Conservation (phyloP, 2,113 vertebrate species). For the Indri indri region DNA sequence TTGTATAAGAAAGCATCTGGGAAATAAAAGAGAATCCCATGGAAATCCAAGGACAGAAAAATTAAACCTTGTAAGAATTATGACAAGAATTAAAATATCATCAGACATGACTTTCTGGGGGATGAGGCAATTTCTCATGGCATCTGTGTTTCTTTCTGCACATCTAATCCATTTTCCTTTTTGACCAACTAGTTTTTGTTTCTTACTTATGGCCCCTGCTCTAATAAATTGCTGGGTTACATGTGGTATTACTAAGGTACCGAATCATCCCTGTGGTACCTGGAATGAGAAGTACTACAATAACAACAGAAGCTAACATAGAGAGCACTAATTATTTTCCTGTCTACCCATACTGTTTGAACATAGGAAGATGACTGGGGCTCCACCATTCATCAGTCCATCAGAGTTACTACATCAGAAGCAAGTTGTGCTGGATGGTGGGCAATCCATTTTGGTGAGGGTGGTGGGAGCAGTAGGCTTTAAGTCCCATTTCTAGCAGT, state of each 20-base stretch:
- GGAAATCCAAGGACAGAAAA: background rate
- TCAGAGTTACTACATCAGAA: background rate
- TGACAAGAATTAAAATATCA: background rate
- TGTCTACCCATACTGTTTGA: background rate
- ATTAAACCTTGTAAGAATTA: background rate
- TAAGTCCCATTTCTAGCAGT: rapidly evolving
- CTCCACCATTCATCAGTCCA: background rate
- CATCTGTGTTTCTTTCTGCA: background rate
- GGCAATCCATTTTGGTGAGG: background rate
- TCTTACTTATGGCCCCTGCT: background rate
- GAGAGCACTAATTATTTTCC: background rate
- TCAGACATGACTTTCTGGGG: background rate
- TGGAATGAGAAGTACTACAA: background rate
- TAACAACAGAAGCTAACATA: background rate
- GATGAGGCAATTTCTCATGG: background rate
- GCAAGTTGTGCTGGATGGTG: too few species aligned
- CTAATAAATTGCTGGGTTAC: background rate
- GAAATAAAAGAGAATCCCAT: background rate
- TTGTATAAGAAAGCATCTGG: background rate
- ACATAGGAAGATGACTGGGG: background rate
- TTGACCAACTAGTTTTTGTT: background rate
- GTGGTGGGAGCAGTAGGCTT: rapidly evolving
- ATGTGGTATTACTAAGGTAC: background rate
- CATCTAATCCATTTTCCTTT: background rate
- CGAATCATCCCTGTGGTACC: background rate